Evolutionary conservation across 2,113 vertebrate species (phyloP).

Genomic region (Noturus placidus): DNA sequence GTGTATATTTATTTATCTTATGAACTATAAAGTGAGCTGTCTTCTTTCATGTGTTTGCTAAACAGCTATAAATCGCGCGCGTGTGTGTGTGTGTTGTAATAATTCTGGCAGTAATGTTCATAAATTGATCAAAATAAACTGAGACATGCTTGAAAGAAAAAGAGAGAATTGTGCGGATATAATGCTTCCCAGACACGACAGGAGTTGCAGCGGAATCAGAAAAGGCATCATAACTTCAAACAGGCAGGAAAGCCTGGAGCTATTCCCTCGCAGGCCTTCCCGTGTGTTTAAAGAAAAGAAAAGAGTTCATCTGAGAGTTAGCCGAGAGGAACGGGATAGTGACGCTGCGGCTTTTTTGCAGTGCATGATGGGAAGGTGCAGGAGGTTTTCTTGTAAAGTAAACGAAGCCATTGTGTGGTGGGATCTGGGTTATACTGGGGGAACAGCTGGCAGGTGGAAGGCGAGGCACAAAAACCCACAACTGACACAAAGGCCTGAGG

Average conservation of each 20-base stretch:
- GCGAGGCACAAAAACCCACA: conserved; percentile 24
- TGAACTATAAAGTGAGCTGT: neutral
- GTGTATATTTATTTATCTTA: neutral
- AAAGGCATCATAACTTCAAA: conserved; percentile 35
- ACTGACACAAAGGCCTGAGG: conserved; percentile 85
- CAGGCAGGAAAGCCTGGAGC: conserved; percentile 33
- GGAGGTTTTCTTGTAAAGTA: conserved; percentile 41
- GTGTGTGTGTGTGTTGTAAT: conserved; percentile 1
- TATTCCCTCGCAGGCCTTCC: neutral
- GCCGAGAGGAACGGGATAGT: conserved; percentile 39
- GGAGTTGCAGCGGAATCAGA: conserved; percentile 11
- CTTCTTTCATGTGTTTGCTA: neutral
- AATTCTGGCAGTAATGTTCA: conserved; percentile 8
- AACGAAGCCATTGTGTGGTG: conserved; percentile 48
- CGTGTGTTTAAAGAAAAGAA: conserved; percentile 19
- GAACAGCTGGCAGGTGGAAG: conserved; percentile 83
- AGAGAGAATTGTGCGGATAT: conserved; percentile 26
- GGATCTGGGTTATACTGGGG: conserved; percentile 48
- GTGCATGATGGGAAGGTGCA: conserved; percentile 21
- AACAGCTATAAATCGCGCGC: conserved; percentile 8
- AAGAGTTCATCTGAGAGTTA: conserved; percentile 40
- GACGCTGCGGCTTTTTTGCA: conserved; percentile 25
- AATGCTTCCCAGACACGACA: conserved; percentile 26
- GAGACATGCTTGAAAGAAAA: conserved; percentile 16
- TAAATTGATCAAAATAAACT: conserved; percentile 36